Evolutionary conservation across 2,888 invertebrate genomes (phyloP).

Genomic region (Zaprionus obscuricornis): DNA sequence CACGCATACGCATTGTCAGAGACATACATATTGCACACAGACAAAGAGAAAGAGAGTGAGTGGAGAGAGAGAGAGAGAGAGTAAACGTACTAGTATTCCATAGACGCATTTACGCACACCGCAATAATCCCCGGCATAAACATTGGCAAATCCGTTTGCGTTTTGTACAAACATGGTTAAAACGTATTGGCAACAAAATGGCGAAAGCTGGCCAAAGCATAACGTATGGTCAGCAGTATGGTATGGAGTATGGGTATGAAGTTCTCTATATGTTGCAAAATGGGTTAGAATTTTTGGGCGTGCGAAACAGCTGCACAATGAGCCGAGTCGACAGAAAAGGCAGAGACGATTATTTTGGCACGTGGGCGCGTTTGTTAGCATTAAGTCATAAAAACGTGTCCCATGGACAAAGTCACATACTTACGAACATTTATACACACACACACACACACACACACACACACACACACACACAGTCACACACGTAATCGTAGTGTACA

Average conservation of each 20-base stretch:
- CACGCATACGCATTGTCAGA: slow-evolving; percentile 12
- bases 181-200: slow-evolving; percentile 77
- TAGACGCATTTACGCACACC: slow-evolving; percentile 74
- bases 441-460: slow-evolving; percentile 1
- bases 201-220: slow-evolving; percentile 43
- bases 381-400: slow-evolving; percentile 79
- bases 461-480: slow-evolving; percentile 3
- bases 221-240: no score
- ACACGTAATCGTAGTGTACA: slow-evolving; percentile 12
- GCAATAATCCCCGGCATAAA: slow-evolving; percentile 76
- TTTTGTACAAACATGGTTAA: slow-evolving; percentile 77
- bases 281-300: background rate
- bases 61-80: slow-evolving; percentile 4
- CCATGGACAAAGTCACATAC: slow-evolving; percentile 52
- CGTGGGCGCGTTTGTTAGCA: slow-evolving; percentile 79
- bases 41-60: slow-evolving; percentile 16
- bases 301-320: slow-evolving; percentile 65
- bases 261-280: no score
- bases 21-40: slow-evolving; percentile 22
- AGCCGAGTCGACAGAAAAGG: slow-evolving; percentile 75
- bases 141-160: slow-evolving; percentile 78
- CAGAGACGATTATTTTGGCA: slow-evolving; percentile 79
- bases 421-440: slow-evolving; percentile 5
- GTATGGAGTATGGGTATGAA: no score
- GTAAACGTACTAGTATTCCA: no score